Conservation (phyloP, 2,888 invertebrate genomes). For the Eutolmus rufibarbis region DNA sequence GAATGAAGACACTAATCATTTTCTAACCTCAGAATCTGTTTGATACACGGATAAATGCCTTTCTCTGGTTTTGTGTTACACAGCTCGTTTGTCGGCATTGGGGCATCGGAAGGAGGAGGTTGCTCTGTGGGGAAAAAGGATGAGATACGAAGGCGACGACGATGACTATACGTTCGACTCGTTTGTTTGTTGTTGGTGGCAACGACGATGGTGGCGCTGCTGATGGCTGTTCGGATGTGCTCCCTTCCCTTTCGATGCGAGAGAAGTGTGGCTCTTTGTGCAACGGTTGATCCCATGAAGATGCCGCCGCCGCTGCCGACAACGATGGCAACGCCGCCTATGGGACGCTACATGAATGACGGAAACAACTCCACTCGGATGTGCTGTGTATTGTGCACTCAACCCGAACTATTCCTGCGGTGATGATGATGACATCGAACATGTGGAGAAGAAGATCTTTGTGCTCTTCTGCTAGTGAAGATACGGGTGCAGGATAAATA, state of each 20-base stretch:
- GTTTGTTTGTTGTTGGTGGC: neutral
- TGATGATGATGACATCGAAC: constrained; percentile 29
- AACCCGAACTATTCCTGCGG: constrained; percentile 31
- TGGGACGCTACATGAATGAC: neutral
- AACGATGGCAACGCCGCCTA: neutral
- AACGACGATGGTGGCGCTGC: neutral
- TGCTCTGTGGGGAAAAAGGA: neutral
- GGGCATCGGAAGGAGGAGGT: neutral
- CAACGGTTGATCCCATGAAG: neutral
- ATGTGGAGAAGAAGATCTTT: constrained; percentile 1
- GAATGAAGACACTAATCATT: constrained; percentile 42
- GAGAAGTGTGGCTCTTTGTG: constrained; percentile 6
- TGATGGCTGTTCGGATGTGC: neutral
- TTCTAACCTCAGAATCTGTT: constrained; percentile 43
- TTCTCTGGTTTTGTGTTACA: constrained; percentile 36
- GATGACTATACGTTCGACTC: neutral
- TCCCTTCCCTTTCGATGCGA: neutral
- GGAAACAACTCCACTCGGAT: constrained; percentile 8
- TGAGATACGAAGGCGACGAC: neutral
- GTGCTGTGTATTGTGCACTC: constrained; percentile 2
- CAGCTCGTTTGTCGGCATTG: constrained; percentile 13
- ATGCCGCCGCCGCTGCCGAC: neutral
- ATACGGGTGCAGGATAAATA: neutral
- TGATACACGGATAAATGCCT: constrained; percentile 40
- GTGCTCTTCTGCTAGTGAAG: neutral